These are phyloP conservation scores for Platyura marginata DNA, from an alignment of 1,140 invertebrate species.

Conservation along the genomic window DNA sequence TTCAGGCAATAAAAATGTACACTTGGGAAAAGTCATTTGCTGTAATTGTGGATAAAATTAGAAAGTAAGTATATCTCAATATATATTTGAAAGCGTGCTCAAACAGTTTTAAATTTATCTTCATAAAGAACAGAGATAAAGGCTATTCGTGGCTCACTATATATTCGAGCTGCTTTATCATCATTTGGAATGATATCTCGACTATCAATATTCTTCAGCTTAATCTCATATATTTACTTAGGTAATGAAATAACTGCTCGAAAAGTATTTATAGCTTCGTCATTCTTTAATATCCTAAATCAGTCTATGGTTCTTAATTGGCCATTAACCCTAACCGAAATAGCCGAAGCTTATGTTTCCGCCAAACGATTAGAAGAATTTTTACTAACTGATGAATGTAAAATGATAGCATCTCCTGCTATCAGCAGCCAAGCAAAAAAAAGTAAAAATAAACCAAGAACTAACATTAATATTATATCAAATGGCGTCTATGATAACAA, in stretches of 20 bases:
- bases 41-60: background rate
- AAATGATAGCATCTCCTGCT: conserved; percentile 1
- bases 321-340: conserved; percentile 40
- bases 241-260: conserved; percentile 49
- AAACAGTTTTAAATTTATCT: conserved; percentile 5
- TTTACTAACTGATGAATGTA: conserved; percentile 10
- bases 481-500: conserved; percentile 7
- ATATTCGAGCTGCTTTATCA: conserved; percentile 16
- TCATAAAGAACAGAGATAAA: conserved; percentile 38
- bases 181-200: conserved; percentile 47
- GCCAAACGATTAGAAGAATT: conserved; percentile 48
- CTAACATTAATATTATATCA: conserved; percentile 5
- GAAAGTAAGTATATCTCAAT: background rate
- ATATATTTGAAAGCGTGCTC: background rate
- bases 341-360: conserved; percentile 41
- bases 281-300: conserved; percentile 51
- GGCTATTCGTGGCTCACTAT: conserved; percentile 30
- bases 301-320: conserved; percentile 55
- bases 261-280: conserved; percentile 54
- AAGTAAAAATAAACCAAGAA: conserved; percentile 6
- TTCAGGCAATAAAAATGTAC: no score
- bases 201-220: conserved; percentile 55
- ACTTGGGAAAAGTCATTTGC: no score
- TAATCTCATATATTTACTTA: conserved; percentile 54
- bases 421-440: conserved; percentile 10